These are phyloP conservation scores for Leucophenga varia DNA, from an alignment of 1,140 invertebrate genomes.

Conservation along the genomic window DNA sequence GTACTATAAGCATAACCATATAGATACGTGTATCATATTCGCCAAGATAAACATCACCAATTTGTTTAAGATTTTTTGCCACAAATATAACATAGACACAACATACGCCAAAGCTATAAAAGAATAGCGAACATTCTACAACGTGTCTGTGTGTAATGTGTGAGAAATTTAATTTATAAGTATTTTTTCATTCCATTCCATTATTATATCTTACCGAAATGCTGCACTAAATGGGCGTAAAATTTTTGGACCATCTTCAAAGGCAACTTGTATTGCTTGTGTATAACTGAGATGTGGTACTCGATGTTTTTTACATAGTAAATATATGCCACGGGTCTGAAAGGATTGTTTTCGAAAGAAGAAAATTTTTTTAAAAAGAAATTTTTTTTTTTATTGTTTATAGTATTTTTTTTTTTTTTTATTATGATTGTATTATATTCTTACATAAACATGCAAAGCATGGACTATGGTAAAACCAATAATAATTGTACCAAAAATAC, in stretches of 20 bases:
- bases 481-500: conserved; percentile 62
- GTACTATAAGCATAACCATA: conserved; percentile 64
- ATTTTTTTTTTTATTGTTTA: no score
- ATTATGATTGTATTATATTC: background rate
- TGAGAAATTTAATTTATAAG: conserved; percentile 10
- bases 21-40: conserved; percentile 58
- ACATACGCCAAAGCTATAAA: conserved; percentile 86
- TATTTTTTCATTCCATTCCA: background rate
- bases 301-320: conserved; percentile 58
- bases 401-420: no score
- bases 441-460: conserved; percentile 69
- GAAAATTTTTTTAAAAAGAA: background rate
- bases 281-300: conserved; percentile 69
- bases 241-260: conserved; percentile 64
- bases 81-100: conserved; percentile 88
- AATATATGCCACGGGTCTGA: conserved; percentile 32
- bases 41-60: conserved; percentile 59
- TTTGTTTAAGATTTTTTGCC: conserved; percentile 68
- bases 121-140: conserved; percentile 70
- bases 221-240: no score
- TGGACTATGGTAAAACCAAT: conserved; percentile 70
- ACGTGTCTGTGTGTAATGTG: conserved; percentile 60
- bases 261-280: conserved; percentile 64
- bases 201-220: no score
- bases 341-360: background rate